Evolutionary conservation across 2,113 vertebrate species (phyloP).

Genomic region (Stegostoma tigrinum): DNA sequence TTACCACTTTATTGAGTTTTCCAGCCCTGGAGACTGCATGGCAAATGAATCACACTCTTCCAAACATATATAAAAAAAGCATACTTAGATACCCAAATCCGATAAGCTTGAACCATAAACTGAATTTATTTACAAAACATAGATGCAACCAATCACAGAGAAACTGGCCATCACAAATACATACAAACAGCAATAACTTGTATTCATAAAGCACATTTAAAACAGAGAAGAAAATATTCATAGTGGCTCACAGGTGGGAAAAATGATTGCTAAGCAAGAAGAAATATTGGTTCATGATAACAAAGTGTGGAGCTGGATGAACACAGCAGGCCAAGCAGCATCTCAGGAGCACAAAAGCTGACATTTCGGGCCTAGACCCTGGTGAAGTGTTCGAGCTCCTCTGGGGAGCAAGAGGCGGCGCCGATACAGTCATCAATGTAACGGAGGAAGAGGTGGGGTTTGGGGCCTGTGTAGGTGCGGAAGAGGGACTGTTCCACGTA

Average conservation of each 20-base stretch:
- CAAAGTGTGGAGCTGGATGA: too few species aligned
- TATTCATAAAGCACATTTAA: background rate
- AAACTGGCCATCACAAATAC: background rate
- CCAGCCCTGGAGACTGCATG: background rate
- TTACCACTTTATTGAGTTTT: background rate
- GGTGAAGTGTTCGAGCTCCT: too few species aligned
- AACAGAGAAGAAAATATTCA: background rate
- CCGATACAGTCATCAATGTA: too few species aligned
- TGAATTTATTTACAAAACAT: background rate
- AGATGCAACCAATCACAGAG: background rate
- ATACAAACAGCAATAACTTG: background rate
- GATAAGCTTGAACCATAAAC: background rate
- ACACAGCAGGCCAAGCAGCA: too few species aligned
- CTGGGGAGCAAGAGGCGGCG: too few species aligned
- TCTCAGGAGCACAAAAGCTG: too few species aligned
- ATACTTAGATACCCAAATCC: background rate
- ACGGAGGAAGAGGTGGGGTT: too few species aligned
- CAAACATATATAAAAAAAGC: background rate
- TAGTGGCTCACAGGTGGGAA: background rate
- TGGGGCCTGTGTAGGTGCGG: too few species aligned
- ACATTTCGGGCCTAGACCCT: too few species aligned
- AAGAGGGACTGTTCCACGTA: too few species aligned
- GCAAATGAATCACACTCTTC: background rate
- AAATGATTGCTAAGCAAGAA: background rate
- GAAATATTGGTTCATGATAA: background rate